Evolutionary conservation across 2,888 invertebrate species (phyloP).

Genomic region (Meteorus colon): DNA sequence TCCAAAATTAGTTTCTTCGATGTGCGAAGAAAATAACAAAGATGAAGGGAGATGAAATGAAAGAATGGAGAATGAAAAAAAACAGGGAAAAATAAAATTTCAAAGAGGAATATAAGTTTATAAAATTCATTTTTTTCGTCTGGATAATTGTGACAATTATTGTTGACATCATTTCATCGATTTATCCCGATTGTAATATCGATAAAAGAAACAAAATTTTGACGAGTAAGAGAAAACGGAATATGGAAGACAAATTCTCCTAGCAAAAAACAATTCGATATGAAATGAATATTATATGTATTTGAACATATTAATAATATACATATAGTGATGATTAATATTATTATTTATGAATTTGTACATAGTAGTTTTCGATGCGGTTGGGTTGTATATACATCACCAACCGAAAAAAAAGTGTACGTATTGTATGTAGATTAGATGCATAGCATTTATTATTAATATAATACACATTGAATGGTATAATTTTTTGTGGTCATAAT

Average conservation of each 20-base stretch:
- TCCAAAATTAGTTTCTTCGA: conserved; percentile 22
- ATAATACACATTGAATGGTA: conserved; percentile 45
- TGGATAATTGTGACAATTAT: background rate
- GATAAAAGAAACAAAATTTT: background rate
- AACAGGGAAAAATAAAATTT: background rate
- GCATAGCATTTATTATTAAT: conserved; percentile 52
- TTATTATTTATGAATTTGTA: conserved; percentile 73
- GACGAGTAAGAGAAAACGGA: background rate
- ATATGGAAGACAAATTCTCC: conserved; percentile 53
- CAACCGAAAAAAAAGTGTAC: conserved; percentile 61
- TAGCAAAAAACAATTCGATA: conserved; percentile 55
- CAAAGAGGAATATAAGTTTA: conserved; percentile 20
- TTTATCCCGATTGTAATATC: conserved; percentile 10
- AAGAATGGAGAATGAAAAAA: background rate
- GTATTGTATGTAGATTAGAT: conserved; percentile 73
- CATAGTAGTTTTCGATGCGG: conserved; percentile 67
- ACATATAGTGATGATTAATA: conserved; percentile 52
- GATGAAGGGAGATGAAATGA: too few species aligned
- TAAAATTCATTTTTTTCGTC: background rate
- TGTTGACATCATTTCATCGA: background rate
- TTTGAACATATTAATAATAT: conserved; percentile 62
- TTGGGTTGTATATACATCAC: conserved; percentile 53
- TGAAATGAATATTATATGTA: conserved; percentile 63
- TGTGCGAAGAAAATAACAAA: conserved; percentile 1
- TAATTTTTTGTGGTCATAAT: conserved; percentile 45